Percentiles rank a stretch among this genome's conserved stretches.
These are phyloP conservation scores for Neodiprion pinetum DNA, from an alignment of 1,140 invertebrate species.

Conservation along the genomic window DNA sequence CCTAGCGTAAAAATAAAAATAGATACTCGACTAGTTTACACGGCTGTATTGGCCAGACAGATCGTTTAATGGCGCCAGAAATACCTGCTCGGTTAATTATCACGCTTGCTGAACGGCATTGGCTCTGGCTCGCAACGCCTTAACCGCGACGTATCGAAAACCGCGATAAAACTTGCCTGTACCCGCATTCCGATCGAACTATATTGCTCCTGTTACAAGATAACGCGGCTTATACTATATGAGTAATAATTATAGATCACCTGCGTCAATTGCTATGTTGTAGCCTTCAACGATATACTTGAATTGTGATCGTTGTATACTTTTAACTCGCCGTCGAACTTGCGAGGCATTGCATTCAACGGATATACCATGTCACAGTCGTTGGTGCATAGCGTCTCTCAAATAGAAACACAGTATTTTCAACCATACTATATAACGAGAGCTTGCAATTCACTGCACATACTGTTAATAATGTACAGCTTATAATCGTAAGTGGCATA, in stretches of 20 bases:
- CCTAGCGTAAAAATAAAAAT: constrained; percentile 33
- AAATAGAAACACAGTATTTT: too few species aligned
- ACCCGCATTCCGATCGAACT: background rate
- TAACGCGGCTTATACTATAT: background rate
- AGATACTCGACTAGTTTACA: constrained; percentile 22
- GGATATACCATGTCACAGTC: too few species aligned
- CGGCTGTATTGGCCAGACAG: constrained; percentile 28
- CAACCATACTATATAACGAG: too few species aligned
- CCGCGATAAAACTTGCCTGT: background rate
- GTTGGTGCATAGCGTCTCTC: too few species aligned
- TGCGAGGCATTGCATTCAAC: too few species aligned
- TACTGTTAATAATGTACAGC: too few species aligned
- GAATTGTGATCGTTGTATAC: too few species aligned
- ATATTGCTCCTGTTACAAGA: constrained; percentile 1
- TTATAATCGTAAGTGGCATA: too few species aligned
- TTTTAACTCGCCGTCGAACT: too few species aligned
- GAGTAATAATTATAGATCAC: background rate
- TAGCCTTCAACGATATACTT: too few species aligned
- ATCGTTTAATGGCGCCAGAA: constrained; percentile 39
- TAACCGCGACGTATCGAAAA: background rate
- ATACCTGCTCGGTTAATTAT: constrained; percentile 13
- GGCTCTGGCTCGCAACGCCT: background rate
- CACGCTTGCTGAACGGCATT: background rate
- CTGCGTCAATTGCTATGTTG: background rate
- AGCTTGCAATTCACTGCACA: too few species aligned